These are phyloP conservation scores for Agrilus cyanescens DNA, from an alignment of 2,888 invertebrate species.

Conservation along the genomic window DNA sequence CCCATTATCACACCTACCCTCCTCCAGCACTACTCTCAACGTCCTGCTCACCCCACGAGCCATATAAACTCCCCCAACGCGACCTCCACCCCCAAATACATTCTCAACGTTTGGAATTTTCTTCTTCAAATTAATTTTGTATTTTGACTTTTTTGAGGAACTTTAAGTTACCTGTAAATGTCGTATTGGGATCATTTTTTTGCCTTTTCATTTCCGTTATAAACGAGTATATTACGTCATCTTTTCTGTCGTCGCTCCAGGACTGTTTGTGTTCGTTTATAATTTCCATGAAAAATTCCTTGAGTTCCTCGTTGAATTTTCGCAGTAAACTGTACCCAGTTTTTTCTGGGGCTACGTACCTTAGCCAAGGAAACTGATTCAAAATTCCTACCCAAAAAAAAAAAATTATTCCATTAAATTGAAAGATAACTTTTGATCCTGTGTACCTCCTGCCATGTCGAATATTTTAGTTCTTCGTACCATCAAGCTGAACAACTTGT, in stretches of 20 bases:
- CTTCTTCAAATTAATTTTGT: too few species aligned
- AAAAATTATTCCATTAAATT: too few species aligned
- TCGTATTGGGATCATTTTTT: constrained; percentile 21
- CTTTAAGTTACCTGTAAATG: constrained; percentile 42
- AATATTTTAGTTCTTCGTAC: constrained; percentile 41
- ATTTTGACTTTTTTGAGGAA: too few species aligned
- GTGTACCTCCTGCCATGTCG: constrained; percentile 23
- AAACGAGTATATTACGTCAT: constrained; percentile 52
- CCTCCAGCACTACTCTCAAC: too few species aligned
- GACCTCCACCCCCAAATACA: too few species aligned
- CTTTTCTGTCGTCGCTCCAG: constrained; percentile 35
- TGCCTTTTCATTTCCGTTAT: constrained; percentile 44
- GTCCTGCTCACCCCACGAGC: too few species aligned
- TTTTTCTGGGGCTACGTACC: constrained; percentile 46
- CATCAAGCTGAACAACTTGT: constrained; percentile 37
- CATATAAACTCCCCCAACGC: too few species aligned
- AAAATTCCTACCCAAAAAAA: too few species aligned
- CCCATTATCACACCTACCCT: too few species aligned
- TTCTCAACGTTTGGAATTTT: too few species aligned
- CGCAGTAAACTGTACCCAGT: constrained; percentile 49
- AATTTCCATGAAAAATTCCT: constrained; percentile 41
- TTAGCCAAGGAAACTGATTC: constrained; percentile 48
- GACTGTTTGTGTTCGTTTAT: constrained; percentile 44
- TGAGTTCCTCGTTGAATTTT: constrained; percentile 43
- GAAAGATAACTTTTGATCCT: too few species aligned